phyloP scores from a whole-genome alignment of 2,113 vertebrate species.

The Elanoides forficatus region DNA sequence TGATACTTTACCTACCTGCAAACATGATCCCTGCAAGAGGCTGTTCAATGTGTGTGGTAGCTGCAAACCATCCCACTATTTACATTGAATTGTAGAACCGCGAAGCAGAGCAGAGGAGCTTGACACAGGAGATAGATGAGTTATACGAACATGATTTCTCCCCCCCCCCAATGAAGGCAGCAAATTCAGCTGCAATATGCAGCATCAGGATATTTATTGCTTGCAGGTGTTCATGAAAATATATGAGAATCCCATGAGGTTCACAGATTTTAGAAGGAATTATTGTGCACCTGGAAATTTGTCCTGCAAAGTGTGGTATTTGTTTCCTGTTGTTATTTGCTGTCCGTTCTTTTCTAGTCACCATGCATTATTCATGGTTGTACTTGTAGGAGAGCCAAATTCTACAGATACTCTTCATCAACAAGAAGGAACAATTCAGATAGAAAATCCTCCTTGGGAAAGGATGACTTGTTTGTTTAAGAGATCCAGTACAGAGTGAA shows the following conservation, averaged over 20 bases:
- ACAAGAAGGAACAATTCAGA: conserved; percentile 23
- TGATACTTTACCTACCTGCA: background rate
- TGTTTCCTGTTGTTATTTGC: conserved; percentile 63
- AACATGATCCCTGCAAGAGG: background rate
- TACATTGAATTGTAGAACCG: background rate
- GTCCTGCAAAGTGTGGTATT: conserved; percentile 60
- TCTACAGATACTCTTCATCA: conserved; percentile 55
- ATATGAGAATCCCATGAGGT: conserved; percentile 62
- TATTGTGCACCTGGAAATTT: conserved; percentile 65
- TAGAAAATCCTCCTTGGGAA: conserved; percentile 33
- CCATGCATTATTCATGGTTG: conserved; percentile 64
- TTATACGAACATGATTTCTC: conserved; percentile 10
- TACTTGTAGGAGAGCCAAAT: conserved; percentile 52
- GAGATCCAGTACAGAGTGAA: background rate
- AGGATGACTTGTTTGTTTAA: conserved; percentile 29
- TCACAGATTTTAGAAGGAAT: conserved; percentile 63
- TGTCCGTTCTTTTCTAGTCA: conserved; percentile 51
- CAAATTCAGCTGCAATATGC: conserved; percentile 44
- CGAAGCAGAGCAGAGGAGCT: background rate
- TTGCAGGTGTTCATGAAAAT: conserved; percentile 67
- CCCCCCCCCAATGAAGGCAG: conserved; percentile 29
- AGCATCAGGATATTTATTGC: conserved; percentile 43
- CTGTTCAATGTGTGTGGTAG: background rate
- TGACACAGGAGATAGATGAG: conserved; percentile 51
- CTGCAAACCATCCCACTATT: conserved; percentile 21